These are phyloP conservation scores for Samia ricini DNA, from an alignment of 1,140 invertebrate genomes.

Conservation along the genomic window DNA sequence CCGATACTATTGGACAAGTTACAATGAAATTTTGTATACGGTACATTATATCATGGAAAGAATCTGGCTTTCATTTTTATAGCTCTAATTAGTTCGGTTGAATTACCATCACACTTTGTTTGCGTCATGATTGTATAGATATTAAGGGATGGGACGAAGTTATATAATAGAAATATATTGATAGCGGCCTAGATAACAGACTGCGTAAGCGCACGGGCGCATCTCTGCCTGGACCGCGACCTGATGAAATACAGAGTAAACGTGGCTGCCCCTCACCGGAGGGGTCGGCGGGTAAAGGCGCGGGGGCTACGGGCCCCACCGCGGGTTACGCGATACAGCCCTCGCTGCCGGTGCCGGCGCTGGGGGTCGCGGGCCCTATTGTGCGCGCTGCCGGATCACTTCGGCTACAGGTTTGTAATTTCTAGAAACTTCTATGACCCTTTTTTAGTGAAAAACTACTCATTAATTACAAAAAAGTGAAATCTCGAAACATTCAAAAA, in stretches of 20 bases:
- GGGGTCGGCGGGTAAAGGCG: not conserved
- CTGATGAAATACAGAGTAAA: slow-evolving; percentile 43
- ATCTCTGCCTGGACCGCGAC: slow-evolving; percentile 53
- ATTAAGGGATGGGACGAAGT: not conserved
- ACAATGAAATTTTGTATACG: too few relatives aligned
- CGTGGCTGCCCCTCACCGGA: slow-evolving; percentile 21
- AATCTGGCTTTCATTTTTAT: too few relatives aligned
- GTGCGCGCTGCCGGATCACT: slow-evolving; percentile 55
- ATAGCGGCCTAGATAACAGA: slow-evolving; percentile 49
- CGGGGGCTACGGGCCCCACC: slow-evolving; percentile 1
- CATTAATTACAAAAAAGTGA: too few relatives aligned
- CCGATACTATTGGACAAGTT: too few relatives aligned
- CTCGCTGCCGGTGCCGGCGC: slow-evolving; percentile 45
- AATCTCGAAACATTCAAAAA: too few relatives aligned
- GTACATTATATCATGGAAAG: too few relatives aligned
- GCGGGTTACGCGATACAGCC: slow-evolving; percentile 9
- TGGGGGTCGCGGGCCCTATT: slow-evolving; percentile 58
- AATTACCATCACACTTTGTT: too few relatives aligned
- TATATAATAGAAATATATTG: not conserved
- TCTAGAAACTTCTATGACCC: too few relatives aligned
- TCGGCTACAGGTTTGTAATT: slow-evolving; percentile 45
- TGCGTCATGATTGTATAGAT: too few relatives aligned
- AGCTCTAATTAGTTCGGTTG: too few relatives aligned
- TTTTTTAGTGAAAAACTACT: too few relatives aligned
- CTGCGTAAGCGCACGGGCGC: slow-evolving; percentile 48